phyloP scores from a whole-genome alignment of 2,888 invertebrate species.

The Hirudinaria manillensis region DNA sequence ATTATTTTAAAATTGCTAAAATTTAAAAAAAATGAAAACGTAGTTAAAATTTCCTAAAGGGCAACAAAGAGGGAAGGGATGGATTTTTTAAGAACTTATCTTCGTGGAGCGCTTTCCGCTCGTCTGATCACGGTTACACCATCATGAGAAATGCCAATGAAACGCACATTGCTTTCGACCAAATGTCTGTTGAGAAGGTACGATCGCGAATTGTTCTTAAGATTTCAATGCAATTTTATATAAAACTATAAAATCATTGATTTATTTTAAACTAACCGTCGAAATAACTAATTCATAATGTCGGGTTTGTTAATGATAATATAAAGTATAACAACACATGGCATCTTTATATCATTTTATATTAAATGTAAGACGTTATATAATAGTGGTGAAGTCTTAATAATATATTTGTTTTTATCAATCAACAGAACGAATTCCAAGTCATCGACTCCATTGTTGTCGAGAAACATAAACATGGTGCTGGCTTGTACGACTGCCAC shows the following conservation, averaged over 20 bases:
- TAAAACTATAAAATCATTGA: too few relatives aligned
- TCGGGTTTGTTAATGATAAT: too few relatives aligned
- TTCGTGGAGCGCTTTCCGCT: slow-evolving; percentile 77
- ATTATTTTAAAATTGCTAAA: too few relatives aligned
- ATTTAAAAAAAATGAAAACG: too few relatives aligned
- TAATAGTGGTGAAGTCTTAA: too few relatives aligned
- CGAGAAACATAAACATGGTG: slow-evolving; percentile 43
- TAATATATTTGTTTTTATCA: too few relatives aligned
- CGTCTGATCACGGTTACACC: slow-evolving; percentile 85
- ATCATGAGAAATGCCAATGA: slow-evolving; percentile 75
- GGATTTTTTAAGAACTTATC: slow-evolving; percentile 63
- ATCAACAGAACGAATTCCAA: slow-evolving; percentile 46
- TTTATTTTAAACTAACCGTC: too few relatives aligned
- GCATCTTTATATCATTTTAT: neutral
- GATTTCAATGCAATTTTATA: neutral
- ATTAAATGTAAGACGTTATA: neutral
- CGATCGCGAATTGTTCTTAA: slow-evolving; percentile 8
- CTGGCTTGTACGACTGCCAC: slow-evolving; percentile 40
- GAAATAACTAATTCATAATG: too few relatives aligned
- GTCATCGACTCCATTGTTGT: slow-evolving; percentile 51
- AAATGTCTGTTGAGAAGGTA: slow-evolving; percentile 62
- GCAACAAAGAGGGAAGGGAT: slow-evolving; percentile 77
- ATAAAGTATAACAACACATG: too few relatives aligned
- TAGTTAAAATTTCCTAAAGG: slow-evolving; percentile 54
- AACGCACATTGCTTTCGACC: slow-evolving; percentile 81